These are phyloP conservation scores for Micropoecilia bifurca DNA, from an alignment of 2,797 vertebrate species.

Conservation along the genomic window DNA sequence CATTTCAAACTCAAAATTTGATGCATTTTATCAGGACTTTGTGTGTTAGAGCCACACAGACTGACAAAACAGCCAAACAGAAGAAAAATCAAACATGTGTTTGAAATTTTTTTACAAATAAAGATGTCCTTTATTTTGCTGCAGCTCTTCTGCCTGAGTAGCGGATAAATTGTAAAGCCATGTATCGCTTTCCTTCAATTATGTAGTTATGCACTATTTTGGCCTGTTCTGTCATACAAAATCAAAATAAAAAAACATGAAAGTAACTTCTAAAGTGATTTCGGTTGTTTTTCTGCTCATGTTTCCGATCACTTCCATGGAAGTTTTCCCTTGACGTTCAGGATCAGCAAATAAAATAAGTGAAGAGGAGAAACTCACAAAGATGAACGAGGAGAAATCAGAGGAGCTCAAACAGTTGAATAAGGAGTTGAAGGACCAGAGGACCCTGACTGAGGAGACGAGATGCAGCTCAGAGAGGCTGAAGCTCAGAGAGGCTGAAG, in stretches of 20 bases:
- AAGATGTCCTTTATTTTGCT: not conserved
- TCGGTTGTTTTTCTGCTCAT: not conserved
- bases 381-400: constrained; percentile 44
- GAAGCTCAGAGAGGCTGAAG: constrained; percentile 76
- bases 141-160: not conserved
- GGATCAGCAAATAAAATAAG: constrained; percentile 78
- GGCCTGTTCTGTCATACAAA: not conserved
- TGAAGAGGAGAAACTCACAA: constrained; percentile 48
- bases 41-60: not conserved
- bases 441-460: constrained; percentile 72
- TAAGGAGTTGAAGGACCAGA: constrained; percentile 66
- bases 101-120: not conserved
- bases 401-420: constrained; percentile 50
- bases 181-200: not conserved
- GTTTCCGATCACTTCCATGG: constrained; percentile 68
- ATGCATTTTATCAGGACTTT: not conserved
- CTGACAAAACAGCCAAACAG: not conserved
- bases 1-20: not conserved
- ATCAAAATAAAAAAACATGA: not conserved
- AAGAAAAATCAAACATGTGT: not conserved
- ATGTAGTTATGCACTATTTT: not conserved
- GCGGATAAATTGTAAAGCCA: not conserved
- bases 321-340: constrained; percentile 81
- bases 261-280: not conserved
- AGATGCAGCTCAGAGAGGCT: constrained; percentile 77